Evolutionary conservation across 2,797 vertebrate genomes (phyloP).

Genomic region (Neosilurus hyrtlii): DNA sequence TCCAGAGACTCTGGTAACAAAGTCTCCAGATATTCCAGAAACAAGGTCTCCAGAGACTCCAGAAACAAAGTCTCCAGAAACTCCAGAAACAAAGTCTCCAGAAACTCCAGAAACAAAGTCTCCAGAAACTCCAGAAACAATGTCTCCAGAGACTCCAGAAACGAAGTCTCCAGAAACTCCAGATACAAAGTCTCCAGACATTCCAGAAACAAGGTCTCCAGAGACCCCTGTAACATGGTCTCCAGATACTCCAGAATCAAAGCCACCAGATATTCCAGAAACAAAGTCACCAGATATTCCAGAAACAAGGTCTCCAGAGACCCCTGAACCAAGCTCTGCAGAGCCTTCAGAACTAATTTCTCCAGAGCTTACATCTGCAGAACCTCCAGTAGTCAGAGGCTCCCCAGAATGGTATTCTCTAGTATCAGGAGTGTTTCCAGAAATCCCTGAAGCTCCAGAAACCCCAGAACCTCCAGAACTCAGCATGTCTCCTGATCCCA

Average conservation of each 20-base stretch:
- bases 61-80: not conserved
- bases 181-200: conserved; percentile 52
- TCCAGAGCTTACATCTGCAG: conserved; percentile 39
- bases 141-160: not conserved
- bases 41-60: not conserved
- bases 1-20: conserved; percentile 54
- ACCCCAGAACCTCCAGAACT: conserved; percentile 31
- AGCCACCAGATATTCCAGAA: not conserved
- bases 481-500: conserved; percentile 52
- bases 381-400: conserved; percentile 27
- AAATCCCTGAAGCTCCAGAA: conserved; percentile 33
- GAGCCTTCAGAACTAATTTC: conserved; percentile 56
- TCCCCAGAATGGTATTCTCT: conserved; percentile 25
- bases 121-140: conserved; percentile 11
- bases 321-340: conserved; percentile 55
- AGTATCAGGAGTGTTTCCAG: conserved; percentile 23
- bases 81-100: conserved; percentile 1
- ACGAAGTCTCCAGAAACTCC: conserved; percentile 53
- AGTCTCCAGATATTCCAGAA: conserved; percentile 54
- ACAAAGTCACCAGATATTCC: not conserved
- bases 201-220: conserved; percentile 51
- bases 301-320: conserved; percentile 55
- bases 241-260: not conserved
- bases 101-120: not conserved
- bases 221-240: conserved; percentile 55